Evolutionary conservation across 2,113 vertebrate species (phyloP).

Genomic region (Vireo altiloquus): DNA sequence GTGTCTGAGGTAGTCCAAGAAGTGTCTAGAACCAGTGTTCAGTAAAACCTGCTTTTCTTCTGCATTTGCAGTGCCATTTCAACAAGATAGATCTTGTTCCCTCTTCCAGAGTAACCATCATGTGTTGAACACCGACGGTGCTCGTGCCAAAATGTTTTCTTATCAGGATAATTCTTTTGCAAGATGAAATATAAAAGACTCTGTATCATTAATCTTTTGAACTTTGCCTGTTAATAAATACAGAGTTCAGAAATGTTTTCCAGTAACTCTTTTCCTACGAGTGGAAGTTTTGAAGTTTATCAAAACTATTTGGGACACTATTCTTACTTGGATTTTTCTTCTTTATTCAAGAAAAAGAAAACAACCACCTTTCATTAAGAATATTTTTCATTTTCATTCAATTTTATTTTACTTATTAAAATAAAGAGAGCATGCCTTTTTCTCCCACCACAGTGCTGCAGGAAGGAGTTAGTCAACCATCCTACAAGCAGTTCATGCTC

Average conservation of each 20-base stretch:
- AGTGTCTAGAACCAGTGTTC: neutral
- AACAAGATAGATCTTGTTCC: neutral
- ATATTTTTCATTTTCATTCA: neutral
- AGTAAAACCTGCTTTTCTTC: conserved; percentile 18
- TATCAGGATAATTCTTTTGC: neutral
- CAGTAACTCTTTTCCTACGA: neutral
- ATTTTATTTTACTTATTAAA: neutral
- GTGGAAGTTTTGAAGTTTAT: neutral
- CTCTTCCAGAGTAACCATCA: neutral
- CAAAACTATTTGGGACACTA: neutral
- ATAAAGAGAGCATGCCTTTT: neutral
- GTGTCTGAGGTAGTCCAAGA: neutral
- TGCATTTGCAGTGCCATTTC: neutral
- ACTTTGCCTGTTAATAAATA: neutral
- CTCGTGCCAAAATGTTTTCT: neutral
- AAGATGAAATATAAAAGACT: conserved; percentile 2
- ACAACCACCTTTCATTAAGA: neutral
- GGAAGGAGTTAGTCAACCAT: neutral
- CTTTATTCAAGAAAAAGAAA: neutral
- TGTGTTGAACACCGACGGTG: neutral
- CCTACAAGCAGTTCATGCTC: neutral
- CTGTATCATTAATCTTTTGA: neutral
- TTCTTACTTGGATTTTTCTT: neutral
- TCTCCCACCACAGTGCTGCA: neutral
- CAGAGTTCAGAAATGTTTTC: neutral